These are phyloP conservation scores for Drosophila bocqueti DNA, from an alignment of 1,140 invertebrate species.

Conservation along the genomic window DNA sequence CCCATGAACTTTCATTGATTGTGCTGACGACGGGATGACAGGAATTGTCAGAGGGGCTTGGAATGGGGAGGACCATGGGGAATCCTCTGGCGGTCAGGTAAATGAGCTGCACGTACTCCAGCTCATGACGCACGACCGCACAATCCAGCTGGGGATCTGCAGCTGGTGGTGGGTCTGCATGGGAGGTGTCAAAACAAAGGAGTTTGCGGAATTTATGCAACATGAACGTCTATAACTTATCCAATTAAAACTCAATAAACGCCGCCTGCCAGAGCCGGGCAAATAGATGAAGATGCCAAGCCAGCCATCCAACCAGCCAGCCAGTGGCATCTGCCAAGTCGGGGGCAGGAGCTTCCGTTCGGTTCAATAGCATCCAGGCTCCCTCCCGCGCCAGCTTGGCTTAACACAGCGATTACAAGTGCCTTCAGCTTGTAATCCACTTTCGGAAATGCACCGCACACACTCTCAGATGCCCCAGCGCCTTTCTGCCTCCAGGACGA, in stretches of 20 bases:
- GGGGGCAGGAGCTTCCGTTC: slow-evolving; percentile 7
- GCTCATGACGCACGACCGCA: slow-evolving; percentile 67
- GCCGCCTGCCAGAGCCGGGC: slow-evolving; percentile 42
- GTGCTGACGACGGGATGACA: slow-evolving; percentile 35
- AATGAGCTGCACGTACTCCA: slow-evolving; percentile 68
- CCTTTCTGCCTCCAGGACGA: slow-evolving; percentile 36
- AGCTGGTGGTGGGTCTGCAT: slow-evolving; percentile 30
- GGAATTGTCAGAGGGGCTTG: slow-evolving; percentile 1
- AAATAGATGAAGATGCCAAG: slow-evolving; percentile 73
- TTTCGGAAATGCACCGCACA: slow-evolving; percentile 77
- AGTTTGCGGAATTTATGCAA: slow-evolving; percentile 78
- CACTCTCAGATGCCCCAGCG: slow-evolving; percentile 13
- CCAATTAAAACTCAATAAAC: slow-evolving; percentile 84
- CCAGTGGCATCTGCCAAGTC: slow-evolving; percentile 31
- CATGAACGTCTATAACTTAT: slow-evolving; percentile 82
- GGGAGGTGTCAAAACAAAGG: slow-evolving; percentile 73
- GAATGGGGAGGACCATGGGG: neutral
- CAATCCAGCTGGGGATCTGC: slow-evolving; percentile 30
- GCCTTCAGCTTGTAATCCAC: slow-evolving; percentile 82
- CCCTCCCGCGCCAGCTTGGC: slow-evolving; percentile 41
- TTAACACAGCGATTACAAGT: slow-evolving; percentile 84
- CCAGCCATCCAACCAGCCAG: slow-evolving; percentile 21
- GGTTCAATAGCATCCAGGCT: slow-evolving; percentile 65
- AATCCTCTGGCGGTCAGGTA: slow-evolving; percentile 43
- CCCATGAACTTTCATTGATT: slow-evolving; percentile 69